Evolutionary conservation across 2,888 invertebrate species (phyloP).

Genomic region (Microctonus aethiopoides): DNA sequence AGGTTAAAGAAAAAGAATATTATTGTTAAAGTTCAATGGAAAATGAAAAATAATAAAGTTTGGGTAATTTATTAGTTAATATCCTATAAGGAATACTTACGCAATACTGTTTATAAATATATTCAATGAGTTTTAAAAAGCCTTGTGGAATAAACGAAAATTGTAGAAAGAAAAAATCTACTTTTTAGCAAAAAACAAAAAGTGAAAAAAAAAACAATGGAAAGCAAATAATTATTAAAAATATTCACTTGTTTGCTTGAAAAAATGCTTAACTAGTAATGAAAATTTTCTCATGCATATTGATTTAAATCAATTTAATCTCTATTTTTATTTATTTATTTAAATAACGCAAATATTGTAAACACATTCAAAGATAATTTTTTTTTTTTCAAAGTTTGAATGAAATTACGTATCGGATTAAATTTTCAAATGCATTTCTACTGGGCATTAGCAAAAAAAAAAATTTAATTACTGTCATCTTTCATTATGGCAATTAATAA

Average conservation of each 20-base stretch:
- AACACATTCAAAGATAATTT: slow-evolving; percentile 39
- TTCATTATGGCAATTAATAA: neutral
- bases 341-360: no score
- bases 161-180: slow-evolving; percentile 22
- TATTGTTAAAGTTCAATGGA: slow-evolving; percentile 53
- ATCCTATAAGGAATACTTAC: slow-evolving; percentile 42
- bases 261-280: slow-evolving; percentile 2
- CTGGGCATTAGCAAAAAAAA: slow-evolving; percentile 30
- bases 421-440: slow-evolving; percentile 37
- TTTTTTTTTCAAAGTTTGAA: slow-evolving; percentile 61
- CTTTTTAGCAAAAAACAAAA: slow-evolving; percentile 5
- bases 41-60: slow-evolving; percentile 18
- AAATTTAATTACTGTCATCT: slow-evolving; percentile 1
- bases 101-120: slow-evolving; percentile 12
- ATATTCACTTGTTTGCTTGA: neutral
- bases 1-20: slow-evolving; percentile 40
- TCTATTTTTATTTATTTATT: no score
- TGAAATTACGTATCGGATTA: slow-evolving; percentile 38
- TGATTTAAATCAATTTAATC: neutral
- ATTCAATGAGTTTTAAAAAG: slow-evolving; percentile 19
- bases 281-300: no score
- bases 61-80: slow-evolving; percentile 17
- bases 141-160: slow-evolving; percentile 12
- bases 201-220: slow-evolving; percentile 18
- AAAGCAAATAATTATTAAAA: neutral